Base-by-base conservation (phyloP, 2,113 vertebrate genomes). In the Sylvietta virens region DNA sequence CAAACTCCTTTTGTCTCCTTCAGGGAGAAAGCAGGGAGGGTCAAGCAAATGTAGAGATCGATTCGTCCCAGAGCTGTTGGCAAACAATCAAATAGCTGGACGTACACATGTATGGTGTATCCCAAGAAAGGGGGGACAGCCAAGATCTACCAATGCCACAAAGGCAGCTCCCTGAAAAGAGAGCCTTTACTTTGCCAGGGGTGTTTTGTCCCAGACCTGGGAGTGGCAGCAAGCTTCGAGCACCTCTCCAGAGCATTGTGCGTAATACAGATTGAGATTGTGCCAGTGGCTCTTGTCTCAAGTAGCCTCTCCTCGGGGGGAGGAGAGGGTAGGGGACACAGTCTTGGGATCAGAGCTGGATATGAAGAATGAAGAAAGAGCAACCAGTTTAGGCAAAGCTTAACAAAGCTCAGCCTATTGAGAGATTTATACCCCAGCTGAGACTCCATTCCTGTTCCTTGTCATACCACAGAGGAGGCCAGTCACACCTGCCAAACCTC, bases 21-120 rank as follows among this genome's bases (percentile, higher is more conserved):
- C 33, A 13, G 35, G 37, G 50, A 39, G 56, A 69, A 62, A 80
- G 21, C 30, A 42, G 60, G 13, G 13, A 85, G 26, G 28, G 48
- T 31, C 23, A 50, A n/a, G 20, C 14, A 69, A 8, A 8, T 6
- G 22, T 2, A 30, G 84, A 67, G 21, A 70, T 48, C 0, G 9
- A 0, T 88, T 81, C 70, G 70, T 50, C 37, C 50, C 3, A 1
- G 50, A 54, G 2, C 1, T 54, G 66, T 11, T 87, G 33, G 45
- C 37, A 91, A 73, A 40, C 1, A 27, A 11, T 35, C 11, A 37
- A 45, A 58, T 6, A 15, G 13, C 33, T 84, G 64, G 22, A 39
- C 0, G 1, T 22, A 20, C 3, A 2, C 1, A 1, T 7, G 9
- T 65, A 22, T 21, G 8, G 79, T 57, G 1, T 53, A 64, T 58